Base-by-base conservation (phyloP, 1,140 invertebrate species). In the Heliconius hermathena region DNA sequence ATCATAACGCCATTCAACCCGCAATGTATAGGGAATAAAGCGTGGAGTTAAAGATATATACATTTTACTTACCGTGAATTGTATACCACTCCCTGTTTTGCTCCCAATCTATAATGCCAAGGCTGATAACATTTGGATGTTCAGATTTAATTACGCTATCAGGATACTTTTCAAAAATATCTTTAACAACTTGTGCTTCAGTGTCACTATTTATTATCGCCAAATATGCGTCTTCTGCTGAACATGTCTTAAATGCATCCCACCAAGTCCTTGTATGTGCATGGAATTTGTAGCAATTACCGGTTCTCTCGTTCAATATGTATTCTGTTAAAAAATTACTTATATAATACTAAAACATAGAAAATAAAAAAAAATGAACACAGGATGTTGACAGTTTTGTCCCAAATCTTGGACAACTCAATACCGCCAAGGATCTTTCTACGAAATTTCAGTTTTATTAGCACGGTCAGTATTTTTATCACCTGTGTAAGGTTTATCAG, bases 201-300 rank as follows among this genome's bases (percentile, higher is more conserved):
- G 22, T 73, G 22, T 46, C 72, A n/a, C 41, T 73, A 46, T 73
- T 73, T 6, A 73, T 73, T 22, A 73, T 73, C 1, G 72, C 72
- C 8, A 73, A 49, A n/a, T 73, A 26, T 9, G n/a, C 33, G n/a
- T n/a, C 16, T 49, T 73, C 72, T 46, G 72, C 38, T 26, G 72
- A 41, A 46, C 72, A 73, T n/a, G 22, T 73, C 20, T 22, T 46
- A 6, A 41, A 73, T 2, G 72, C 72, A 13, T 49, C n/a, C n/a
- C n/a, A 33, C 72, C 38, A 73, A 16, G 20, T 38, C n/a, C 22
- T 16, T 46, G 13, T 18, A 18, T 33, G 4, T 16, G 8, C 5
- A 26, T 73, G 72, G 72, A 73, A 73, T n/a, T 73, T 73, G 41
- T 73, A 73, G 22, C 72, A 73, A 11, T 36, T 46, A 36, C 72